These are phyloP conservation scores for Otolemur garnettii DNA, from an alignment of 2,113 vertebrate genomes.

Conservation along the genomic window DNA sequence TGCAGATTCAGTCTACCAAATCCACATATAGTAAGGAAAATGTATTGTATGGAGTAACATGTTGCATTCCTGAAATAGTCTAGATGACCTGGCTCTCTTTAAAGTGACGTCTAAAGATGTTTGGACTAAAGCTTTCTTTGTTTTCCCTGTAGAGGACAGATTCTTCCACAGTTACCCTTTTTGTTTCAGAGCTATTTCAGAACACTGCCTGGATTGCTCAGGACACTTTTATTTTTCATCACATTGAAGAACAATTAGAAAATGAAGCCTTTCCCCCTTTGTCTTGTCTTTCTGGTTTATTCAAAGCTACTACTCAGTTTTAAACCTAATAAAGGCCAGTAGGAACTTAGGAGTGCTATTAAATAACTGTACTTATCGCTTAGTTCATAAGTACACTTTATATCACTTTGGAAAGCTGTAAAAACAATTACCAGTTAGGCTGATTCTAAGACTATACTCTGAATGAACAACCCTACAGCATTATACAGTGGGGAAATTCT, in stretches of 20 bases:
- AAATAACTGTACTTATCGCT: neutral
- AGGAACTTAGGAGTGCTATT: neutral
- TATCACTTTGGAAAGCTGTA: neutral
- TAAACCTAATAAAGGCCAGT: neutral
- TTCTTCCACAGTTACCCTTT: neutral
- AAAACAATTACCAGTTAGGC: constrained; percentile 9
- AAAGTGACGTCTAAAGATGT: neutral
- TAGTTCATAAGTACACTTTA: neutral
- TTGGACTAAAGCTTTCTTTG: neutral
- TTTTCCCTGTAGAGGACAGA: constrained; percentile 23
- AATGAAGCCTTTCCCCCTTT: neutral
- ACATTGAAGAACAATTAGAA: neutral
- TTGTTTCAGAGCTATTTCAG: neutral
- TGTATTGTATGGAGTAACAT: neutral
- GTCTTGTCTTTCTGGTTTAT: neutral
- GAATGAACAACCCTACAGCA: neutral
- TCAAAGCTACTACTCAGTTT: constrained; percentile 10
- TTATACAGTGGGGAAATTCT: neutral
- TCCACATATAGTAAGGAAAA: neutral
- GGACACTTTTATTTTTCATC: neutral
- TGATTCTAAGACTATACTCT: neutral
- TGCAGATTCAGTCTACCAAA: neutral
- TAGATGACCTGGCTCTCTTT: neutral
- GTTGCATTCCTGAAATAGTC: neutral
- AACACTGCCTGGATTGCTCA: neutral